Base-by-base conservation (phyloP, 2,888 invertebrate species). In the Heliconius erato region DNA sequence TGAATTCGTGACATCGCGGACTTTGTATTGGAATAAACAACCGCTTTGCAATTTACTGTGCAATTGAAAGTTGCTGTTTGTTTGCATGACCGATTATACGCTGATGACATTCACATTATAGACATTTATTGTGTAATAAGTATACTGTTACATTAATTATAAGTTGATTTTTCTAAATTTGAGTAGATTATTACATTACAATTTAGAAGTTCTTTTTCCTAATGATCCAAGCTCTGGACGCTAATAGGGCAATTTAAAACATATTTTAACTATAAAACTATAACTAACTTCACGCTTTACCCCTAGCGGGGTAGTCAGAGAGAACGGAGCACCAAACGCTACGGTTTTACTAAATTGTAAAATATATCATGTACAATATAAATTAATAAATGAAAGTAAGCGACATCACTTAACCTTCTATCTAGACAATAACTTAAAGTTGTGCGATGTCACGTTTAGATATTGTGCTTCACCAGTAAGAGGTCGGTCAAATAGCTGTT, bases 21-120 rank as follows among this genome's bases (percentile, higher is more conserved):
- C 26, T 63, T 82, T 63, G 82, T 81, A 82, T 83, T 83, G 82
- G 80, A 83, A 82, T 85, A 72, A 80, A 79, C 63, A 65, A 79
- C 71, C 69, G 82, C 81, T 85, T 85, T 82, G 85, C 81, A 82
- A 83, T 83, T 82, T 83, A 82, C 68, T 77, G 67, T 84, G 80
- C 79, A 76, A 79, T 84, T 81, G 85, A 83, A 83, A 85, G 79
- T 80, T 79, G 76, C n/a, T 79, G 35, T 49, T 79, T 72, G 69
- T 40, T 80, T 80, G 82, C 84, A 84, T 84, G 79, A 77, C 82
- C 71, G 80, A 80, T 83, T 69, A 82, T 80, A 79, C 69, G 28
- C 28, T 35, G 79, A 80, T 81, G 78, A 69, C 69, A 83, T 80
- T 84, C 80, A 74, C 81, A 79, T 79, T 80, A 81, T 63, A 69